Conservation (phyloP, 2,888 invertebrate genomes). For the Smittia aterrima region DNA sequence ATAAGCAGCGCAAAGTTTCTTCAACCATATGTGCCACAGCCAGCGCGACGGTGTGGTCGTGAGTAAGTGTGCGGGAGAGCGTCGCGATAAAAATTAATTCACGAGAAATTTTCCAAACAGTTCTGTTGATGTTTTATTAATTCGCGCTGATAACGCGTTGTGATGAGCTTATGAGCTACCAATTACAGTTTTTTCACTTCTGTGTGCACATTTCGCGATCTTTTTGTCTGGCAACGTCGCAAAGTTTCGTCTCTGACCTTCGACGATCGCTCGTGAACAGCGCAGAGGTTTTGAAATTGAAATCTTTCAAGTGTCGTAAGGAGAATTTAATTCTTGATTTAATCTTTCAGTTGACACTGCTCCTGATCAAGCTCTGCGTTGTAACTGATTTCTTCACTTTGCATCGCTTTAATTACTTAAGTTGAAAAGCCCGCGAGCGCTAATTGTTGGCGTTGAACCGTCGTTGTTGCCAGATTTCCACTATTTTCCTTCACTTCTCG, state of each 20-base stretch:
- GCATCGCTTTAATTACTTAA: too few relatives aligned
- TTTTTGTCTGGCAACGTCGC: constrained; percentile 34
- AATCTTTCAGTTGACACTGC: too few relatives aligned
- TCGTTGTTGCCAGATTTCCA: neutral
- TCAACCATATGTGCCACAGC: neutral
- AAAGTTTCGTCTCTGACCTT: neutral
- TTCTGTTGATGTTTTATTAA: constrained; percentile 19
- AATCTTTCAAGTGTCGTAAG: too few relatives aligned
- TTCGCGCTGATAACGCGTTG: constrained; percentile 22
- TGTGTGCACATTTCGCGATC: constrained; percentile 23
- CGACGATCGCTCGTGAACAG: neutral
- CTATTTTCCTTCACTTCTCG: neutral
- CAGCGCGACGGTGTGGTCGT: neutral
- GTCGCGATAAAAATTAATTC: constrained; percentile 18
- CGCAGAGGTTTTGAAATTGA: too few relatives aligned
- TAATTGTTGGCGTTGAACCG: too few relatives aligned
- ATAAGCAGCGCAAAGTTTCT: neutral
- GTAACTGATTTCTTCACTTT: too few relatives aligned
- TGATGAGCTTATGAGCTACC: neutral
- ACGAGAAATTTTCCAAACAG: neutral
- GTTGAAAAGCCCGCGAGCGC: too few relatives aligned
- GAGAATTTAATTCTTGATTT: too few relatives aligned
- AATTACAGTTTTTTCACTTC: neutral
- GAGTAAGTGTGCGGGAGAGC: neutral
- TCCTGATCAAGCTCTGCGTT: too few relatives aligned